Percentiles rank a stretch among this genome's conserved stretches.
These are phyloP conservation scores for Mesorhabditis belari DNA, from an alignment of 2,888 invertebrate genomes.

Conservation along the genomic window DNA sequence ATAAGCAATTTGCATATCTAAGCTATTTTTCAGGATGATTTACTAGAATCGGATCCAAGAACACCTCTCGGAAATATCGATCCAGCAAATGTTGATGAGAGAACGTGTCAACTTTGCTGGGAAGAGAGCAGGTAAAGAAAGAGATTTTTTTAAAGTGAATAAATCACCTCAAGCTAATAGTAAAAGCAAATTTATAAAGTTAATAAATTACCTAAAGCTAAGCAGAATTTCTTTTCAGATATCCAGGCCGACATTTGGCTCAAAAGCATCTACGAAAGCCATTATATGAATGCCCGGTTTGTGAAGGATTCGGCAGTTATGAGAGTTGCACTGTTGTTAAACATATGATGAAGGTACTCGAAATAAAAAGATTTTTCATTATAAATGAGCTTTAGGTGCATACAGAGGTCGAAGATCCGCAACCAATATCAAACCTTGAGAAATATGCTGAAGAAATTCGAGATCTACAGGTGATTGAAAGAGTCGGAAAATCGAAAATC, in stretches of 20 bases:
- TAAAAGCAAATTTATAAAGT: background rate
- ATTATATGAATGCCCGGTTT: conserved; percentile 38
- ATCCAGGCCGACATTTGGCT: conserved; percentile 35
- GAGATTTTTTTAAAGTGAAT: background rate
- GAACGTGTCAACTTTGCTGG: conserved; percentile 34
- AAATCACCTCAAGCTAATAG: background rate
- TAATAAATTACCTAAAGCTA: no score
- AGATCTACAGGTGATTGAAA: conserved; percentile 32
- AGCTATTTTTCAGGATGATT: no score
- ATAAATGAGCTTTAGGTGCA: conserved; percentile 10
- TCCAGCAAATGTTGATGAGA: conserved; percentile 13
- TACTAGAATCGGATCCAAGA: background rate
- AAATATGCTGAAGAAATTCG: conserved; percentile 32
- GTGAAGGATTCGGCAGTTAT: conserved; percentile 35
- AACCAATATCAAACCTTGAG: conserved; percentile 30
- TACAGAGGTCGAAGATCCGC: conserved; percentile 10
- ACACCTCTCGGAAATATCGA: background rate
- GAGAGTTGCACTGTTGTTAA: conserved; percentile 33
- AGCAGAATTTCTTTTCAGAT: conserved; percentile 4
- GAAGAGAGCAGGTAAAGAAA: conserved; percentile 24
- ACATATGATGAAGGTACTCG: conserved; percentile 17
- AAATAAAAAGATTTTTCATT: background rate
- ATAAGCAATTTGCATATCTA: no score
- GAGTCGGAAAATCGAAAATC: no score
- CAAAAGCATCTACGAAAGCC: conserved; percentile 34